Conservation (phyloP, 2,797 vertebrate species). For the Squalus acanthias region DNA sequence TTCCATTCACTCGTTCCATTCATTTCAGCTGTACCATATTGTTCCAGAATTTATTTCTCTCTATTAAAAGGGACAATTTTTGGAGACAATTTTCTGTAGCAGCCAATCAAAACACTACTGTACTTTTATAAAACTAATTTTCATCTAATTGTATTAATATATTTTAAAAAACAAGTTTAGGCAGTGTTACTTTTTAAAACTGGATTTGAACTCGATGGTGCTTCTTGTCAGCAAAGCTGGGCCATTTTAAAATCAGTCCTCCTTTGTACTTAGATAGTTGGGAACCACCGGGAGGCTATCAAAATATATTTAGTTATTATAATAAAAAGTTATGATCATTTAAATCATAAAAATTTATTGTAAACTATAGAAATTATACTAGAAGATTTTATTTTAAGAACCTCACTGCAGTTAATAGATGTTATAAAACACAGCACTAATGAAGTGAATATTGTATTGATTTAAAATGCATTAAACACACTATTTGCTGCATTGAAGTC, state of each 20-base stretch:
- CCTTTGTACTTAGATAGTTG: background rate
- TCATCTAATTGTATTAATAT: background rate
- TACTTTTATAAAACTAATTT: background rate
- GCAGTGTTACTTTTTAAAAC: background rate
- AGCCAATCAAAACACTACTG: background rate
- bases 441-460: background rate
- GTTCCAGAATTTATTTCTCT: background rate
- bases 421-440: background rate
- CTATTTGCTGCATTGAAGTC: background rate
- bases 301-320: background rate
- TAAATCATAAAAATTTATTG: background rate
- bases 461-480: background rate
- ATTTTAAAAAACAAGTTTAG: background rate
- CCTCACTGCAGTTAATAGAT: background rate
- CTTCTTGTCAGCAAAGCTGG: background rate
- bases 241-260: background rate
- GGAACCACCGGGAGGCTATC: background rate
- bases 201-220: background rate
- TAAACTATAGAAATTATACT: background rate
- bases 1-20: background rate
- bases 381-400: background rate
- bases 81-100: background rate
- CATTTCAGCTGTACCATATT: conserved; percentile 10
- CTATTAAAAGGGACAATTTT: background rate
- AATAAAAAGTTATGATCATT: background rate